Conservation (phyloP, 1,140 invertebrate species). For the Drosophila littoralis region DNA sequence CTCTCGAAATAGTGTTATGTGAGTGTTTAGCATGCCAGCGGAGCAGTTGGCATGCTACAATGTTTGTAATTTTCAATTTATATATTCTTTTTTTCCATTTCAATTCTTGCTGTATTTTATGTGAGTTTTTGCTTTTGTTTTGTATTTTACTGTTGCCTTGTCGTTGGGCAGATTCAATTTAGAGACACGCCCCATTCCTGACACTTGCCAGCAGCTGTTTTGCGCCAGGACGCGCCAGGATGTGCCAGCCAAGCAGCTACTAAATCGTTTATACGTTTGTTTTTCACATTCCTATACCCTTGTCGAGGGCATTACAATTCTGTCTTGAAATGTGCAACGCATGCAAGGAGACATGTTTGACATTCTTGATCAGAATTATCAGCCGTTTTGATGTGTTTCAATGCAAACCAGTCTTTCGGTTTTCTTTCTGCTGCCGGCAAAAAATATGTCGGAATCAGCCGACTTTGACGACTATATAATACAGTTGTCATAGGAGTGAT, state of each 20-base stretch:
- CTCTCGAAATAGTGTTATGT: slow-evolving; percentile 5
- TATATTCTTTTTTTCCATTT: slow-evolving; percentile 38
- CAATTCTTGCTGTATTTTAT: slow-evolving; percentile 28
- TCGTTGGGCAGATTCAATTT: slow-evolving; percentile 69
- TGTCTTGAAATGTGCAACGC: too few species aligned
- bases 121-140: slow-evolving; percentile 7
- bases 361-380: too few species aligned
- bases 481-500: too few species aligned
- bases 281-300: slow-evolving; percentile 47
- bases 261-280: slow-evolving; percentile 82
- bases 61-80: slow-evolving; percentile 73
- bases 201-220: slow-evolving; percentile 79
- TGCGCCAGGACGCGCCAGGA: slow-evolving; percentile 41
- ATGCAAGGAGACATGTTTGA: too few species aligned
- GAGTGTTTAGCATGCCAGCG: slow-evolving; percentile 34
- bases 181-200: slow-evolving; percentile 46
- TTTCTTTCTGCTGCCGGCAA: too few species aligned
- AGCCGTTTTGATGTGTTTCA: too few species aligned
- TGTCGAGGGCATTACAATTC: too few species aligned
- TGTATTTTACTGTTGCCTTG: slow-evolving; percentile 15
- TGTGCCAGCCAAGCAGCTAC: slow-evolving; percentile 69
- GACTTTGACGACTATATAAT: too few species aligned
- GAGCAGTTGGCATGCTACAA: slow-evolving; percentile 34
- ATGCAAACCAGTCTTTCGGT: too few species aligned
- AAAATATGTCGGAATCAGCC: too few species aligned